These are phyloP conservation scores for Ptycholaimellus sp. DNA, from an alignment of 2,888 invertebrate genomes.

Conservation along the genomic window DNA sequence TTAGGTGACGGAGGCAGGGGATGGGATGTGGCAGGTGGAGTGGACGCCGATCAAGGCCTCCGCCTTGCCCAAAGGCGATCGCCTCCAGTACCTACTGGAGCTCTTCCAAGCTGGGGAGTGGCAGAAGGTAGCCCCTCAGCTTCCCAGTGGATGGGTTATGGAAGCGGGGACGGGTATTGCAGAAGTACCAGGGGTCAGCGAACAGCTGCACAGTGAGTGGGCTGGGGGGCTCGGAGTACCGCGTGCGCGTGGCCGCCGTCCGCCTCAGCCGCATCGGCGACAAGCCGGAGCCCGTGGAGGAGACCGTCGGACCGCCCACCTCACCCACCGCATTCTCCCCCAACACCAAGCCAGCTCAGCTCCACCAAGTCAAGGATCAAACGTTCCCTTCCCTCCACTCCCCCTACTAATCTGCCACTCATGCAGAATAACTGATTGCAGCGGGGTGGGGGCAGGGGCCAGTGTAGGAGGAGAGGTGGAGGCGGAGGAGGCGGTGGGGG, in stretches of 20 bases:
- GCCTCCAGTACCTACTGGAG: conserved; percentile 10
- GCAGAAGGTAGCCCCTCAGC: too few relatives aligned
- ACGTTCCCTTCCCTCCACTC: too few relatives aligned
- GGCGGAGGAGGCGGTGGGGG: conserved; percentile 7
- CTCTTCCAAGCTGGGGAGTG: conserved; percentile 4
- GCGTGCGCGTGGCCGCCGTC: conserved; percentile 51
- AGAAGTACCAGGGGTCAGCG: conserved; percentile 32
- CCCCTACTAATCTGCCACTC: conserved; percentile 10
- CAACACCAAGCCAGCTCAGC: too few relatives aligned
- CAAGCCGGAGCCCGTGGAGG: conserved; percentile 6
- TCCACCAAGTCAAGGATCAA: too few relatives aligned
- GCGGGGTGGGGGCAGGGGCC: too few relatives aligned
- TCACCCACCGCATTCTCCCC: conserved; percentile 7
- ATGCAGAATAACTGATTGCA: too few relatives aligned
- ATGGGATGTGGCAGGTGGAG: conserved; percentile 39
- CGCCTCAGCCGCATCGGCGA: conserved; percentile 31
- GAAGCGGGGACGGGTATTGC: too few relatives aligned
- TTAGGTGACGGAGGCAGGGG: conserved; percentile 36
- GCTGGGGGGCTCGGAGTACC: conserved; percentile 49
- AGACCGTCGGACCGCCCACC: conserved; percentile 13
- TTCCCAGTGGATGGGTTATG: too few relatives aligned
- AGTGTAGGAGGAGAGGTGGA: background rate
- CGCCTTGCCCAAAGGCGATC: conserved; percentile 6
- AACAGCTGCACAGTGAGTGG: conserved; percentile 36
- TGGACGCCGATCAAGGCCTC: conserved; percentile 39